Conservation (phyloP, 2,797 vertebrate species). For the Nothura maculosa region DNA sequence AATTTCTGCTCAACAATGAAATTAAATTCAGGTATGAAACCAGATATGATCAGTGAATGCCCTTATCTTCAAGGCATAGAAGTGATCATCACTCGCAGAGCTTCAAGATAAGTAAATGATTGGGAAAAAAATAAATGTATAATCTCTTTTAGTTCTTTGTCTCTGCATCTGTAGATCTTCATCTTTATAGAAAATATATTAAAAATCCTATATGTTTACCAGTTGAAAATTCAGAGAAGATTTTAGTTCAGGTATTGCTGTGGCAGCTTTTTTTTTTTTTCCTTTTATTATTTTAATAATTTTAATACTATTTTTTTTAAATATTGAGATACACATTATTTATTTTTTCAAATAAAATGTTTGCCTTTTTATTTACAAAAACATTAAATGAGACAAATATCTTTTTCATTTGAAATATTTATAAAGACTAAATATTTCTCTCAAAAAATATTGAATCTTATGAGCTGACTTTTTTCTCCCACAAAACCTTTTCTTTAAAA, state of each 20-base stretch:
- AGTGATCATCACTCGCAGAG: neutral
- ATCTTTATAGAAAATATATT: neutral
- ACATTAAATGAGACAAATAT: neutral
- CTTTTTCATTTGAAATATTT: neutral
- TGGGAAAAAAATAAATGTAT: neutral
- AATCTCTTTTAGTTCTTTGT: neutral
- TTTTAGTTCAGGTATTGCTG: neutral
- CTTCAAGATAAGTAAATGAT: neutral
- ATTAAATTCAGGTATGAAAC: neutral
- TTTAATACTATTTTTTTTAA: neutral
- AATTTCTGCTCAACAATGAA: neutral
- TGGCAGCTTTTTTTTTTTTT: neutral
- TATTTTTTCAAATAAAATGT: neutral
- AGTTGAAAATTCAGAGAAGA: neutral
- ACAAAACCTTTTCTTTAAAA: neutral
- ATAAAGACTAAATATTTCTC: neutral
- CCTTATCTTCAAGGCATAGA: neutral
- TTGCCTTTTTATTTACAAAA: neutral
- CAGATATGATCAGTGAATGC: neutral
- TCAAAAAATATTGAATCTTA: neutral
- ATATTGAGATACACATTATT: neutral
- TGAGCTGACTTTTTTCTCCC: neutral
- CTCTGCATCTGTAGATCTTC: neutral
- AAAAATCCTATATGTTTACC: neutral
- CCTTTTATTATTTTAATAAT: neutral